Evolutionary conservation across 2,113 vertebrate species (phyloP).

Genomic region (Phodopus roborovskii): DNA sequence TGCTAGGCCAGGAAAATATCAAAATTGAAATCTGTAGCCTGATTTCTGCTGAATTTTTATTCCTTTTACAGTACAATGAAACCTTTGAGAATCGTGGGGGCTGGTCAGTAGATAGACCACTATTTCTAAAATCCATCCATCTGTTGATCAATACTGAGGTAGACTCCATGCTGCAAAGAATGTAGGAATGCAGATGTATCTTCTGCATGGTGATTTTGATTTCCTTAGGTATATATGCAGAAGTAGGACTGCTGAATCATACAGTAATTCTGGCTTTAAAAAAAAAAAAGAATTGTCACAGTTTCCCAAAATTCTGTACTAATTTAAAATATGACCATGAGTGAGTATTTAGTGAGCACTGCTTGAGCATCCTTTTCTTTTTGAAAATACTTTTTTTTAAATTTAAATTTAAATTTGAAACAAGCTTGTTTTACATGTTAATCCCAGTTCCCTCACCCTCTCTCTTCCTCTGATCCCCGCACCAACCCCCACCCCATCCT

Average conservation of each 20-base stretch:
- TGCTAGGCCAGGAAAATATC: neutral
- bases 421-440: no score
- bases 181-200: neutral
- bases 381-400: no score
- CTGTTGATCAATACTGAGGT: no score
- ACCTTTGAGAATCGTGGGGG: neutral
- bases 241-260: neutral
- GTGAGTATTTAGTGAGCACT: slow-evolving; percentile 83
- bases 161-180: neutral
- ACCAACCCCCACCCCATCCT: no score
- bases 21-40: neutral
- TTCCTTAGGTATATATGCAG: neutral
- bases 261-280: no score
- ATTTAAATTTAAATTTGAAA: no score
- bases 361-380: slow-evolving; percentile 89
- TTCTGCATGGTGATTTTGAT: neutral
- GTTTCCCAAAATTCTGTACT: neutral
- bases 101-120: neutral
- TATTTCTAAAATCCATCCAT: neutral
- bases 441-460: no score
- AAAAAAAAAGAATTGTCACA: neutral
- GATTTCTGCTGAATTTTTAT: neutral
- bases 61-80: neutral
- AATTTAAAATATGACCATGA: neutral
- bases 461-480: no score